phyloP scores from a whole-genome alignment of 2,113 vertebrate genomes.

The Sinocyclocheilus anophthalmus region DNA sequence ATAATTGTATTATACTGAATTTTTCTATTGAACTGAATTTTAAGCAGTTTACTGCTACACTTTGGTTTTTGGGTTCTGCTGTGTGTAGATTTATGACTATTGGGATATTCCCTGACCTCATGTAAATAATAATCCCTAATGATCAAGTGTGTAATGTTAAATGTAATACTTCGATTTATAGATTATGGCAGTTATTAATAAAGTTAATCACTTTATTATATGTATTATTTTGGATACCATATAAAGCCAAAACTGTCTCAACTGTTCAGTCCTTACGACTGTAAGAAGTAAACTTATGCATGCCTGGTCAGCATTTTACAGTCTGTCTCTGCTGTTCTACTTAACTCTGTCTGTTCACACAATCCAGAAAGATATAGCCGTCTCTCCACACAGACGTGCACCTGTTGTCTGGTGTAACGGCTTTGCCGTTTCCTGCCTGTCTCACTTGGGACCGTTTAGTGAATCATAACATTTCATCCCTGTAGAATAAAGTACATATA shows the following conservation, averaged over 20 bases:
- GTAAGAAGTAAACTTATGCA: conserved; percentile 1
- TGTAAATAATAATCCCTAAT: neutral
- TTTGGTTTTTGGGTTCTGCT: neutral
- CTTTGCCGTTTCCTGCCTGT: conserved; percentile 34
- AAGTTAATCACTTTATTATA: neutral
- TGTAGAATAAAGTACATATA: conserved; percentile 32
- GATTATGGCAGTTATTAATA: neutral
- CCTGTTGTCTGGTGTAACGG: conserved; percentile 46
- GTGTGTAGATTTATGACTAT: neutral
- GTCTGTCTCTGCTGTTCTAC: conserved; percentile 31
- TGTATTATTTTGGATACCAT: neutral
- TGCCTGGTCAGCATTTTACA: conserved; percentile 32
- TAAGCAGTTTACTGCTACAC: neutral
- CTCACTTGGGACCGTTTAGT: conserved; percentile 24
- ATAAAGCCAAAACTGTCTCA: neutral
- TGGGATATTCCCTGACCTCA: neutral
- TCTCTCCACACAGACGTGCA: conserved; percentile 32
- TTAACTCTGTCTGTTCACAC: conserved; percentile 40
- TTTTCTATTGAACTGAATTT: neutral
- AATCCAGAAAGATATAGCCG: conserved; percentile 31
- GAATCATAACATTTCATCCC: conserved; percentile 36
- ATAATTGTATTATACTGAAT: neutral
- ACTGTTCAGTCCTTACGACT: neutral
- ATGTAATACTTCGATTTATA: neutral
- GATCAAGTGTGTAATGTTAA: neutral